A percentile compares a stretch with the other conserved stretches of the same genome.
Evolutionary conservation across 2,888 invertebrate species (phyloP).

Genomic region (Callyntrura sp.): DNA sequence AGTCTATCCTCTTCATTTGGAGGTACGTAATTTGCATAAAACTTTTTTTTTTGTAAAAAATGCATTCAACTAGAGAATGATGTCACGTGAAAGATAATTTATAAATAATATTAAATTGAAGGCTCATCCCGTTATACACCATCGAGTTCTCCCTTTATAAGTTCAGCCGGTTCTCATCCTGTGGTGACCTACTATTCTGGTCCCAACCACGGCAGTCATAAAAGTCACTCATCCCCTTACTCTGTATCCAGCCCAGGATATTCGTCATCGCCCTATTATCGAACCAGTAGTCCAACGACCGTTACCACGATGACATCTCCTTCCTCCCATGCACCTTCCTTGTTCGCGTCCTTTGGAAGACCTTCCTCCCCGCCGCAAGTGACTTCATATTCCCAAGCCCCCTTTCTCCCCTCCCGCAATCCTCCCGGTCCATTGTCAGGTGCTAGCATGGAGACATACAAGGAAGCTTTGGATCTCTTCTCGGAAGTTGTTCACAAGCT

Average conservation of each 20-base stretch:
- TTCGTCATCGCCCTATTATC: not conserved
- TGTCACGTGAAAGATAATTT: no score
- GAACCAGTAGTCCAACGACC: not conserved
- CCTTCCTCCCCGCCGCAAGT: not conserved
- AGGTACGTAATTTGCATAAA: not conserved
- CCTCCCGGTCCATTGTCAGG: not conserved
- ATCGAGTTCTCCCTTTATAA: not conserved
- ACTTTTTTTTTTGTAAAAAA: no score
- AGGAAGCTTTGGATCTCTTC: constrained; percentile 56
- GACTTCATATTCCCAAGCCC: not conserved
- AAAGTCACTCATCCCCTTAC: not conserved
- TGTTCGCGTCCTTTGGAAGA: not conserved
- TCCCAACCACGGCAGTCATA: constrained; percentile 14
- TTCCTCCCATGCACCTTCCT: not conserved
- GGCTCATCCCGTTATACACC: not conserved
- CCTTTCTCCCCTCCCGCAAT: not conserved
- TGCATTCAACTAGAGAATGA: no score
- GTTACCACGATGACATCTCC: not conserved
- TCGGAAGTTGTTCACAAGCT: constrained; percentile 55
- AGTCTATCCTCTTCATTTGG: not conserved
- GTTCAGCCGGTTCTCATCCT: not conserved
- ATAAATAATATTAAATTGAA: no score
- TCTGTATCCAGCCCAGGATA: not conserved
- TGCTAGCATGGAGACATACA: constrained; percentile 41
- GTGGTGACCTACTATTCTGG: not conserved